Percentiles rank a stretch among this genome's conserved stretches.
These are phyloP conservation scores for Tachypleus tridentatus DNA, from an alignment of 1,140 invertebrate genomes.

Conservation along the genomic window DNA sequence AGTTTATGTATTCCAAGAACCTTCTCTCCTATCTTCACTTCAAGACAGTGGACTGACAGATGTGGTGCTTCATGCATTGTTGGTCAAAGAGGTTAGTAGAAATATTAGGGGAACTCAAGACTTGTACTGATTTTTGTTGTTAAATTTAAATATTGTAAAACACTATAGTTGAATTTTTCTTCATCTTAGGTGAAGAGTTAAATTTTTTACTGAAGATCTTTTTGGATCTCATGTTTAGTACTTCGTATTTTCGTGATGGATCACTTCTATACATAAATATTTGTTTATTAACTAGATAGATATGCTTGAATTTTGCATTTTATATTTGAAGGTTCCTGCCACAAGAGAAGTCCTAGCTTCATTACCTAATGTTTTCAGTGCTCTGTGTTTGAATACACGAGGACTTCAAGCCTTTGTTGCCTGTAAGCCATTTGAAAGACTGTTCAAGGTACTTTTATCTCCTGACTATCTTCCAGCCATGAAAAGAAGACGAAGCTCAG, in stretches of 20 bases:
- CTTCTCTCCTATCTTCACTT: slow-evolving; percentile 66
- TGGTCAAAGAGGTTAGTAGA: slow-evolving; percentile 62
- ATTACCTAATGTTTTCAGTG: slow-evolving; percentile 82
- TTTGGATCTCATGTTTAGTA: not conserved
- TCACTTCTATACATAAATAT: not conserved
- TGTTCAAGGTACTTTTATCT: slow-evolving; percentile 70
- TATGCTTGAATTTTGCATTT: not conserved
- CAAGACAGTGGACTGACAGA: slow-evolving; percentile 84
- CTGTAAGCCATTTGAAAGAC: slow-evolving; percentile 68
- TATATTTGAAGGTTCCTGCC: slow-evolving; percentile 51
- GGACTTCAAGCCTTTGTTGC: slow-evolving; percentile 69
- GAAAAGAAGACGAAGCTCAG: slow-evolving; percentile 63
- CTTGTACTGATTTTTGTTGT: slow-evolving; percentile 6
- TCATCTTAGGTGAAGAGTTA: too few species aligned
- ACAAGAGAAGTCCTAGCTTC: slow-evolving; percentile 79
- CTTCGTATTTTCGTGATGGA: not conserved
- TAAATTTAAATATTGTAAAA: not conserved
- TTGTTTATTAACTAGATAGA: too few species aligned
- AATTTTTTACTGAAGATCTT: not conserved
- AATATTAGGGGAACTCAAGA: not conserved
- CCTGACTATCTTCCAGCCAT: slow-evolving; percentile 75
- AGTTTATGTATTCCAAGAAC: slow-evolving; percentile 87
- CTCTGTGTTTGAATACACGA: slow-evolving; percentile 70
- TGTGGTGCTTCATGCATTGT: slow-evolving; percentile 69
- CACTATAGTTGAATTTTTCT: too few species aligned